Conservation (phyloP, 2,113 vertebrate species). For the Syngnathus scovelli region DNA sequence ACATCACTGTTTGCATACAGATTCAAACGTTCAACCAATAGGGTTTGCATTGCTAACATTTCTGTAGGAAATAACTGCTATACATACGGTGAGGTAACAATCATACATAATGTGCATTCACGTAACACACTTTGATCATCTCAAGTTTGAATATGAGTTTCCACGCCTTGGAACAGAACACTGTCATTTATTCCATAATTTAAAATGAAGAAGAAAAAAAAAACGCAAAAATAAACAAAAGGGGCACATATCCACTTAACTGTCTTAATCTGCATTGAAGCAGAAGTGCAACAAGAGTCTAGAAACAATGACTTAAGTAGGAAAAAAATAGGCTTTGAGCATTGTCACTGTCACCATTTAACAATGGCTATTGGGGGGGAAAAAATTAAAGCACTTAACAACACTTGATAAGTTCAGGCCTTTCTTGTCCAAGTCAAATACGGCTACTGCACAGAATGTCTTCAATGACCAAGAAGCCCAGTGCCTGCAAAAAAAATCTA, state of each 20-base stretch:
- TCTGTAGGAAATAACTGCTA: constrained; percentile 29
- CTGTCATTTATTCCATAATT: constrained; percentile 45
- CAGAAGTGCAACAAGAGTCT: constrained; percentile 34
- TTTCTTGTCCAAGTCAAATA: constrained; percentile 42
- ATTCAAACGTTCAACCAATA: constrained; percentile 41
- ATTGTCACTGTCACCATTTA: constrained; percentile 18
- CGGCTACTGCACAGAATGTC: constrained; percentile 31
- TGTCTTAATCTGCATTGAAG: constrained; percentile 34
- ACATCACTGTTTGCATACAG: constrained; percentile 48
- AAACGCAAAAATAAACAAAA: constrained; percentile 11
- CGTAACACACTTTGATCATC: constrained; percentile 53
- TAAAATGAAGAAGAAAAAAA: constrained; percentile 35
- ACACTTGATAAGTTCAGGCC: constrained; percentile 65
- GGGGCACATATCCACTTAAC: constrained; percentile 6
- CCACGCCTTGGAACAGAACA: constrained; percentile 37
- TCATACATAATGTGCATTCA: constrained; percentile 60
- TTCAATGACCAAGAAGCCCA: constrained; percentile 74
- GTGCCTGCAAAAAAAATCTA: constrained; percentile 59
- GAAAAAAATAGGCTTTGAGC: constrained; percentile 47
- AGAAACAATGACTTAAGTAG: constrained; percentile 57
- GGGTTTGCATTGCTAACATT: constrained; percentile 31
- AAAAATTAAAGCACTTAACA: constrained; percentile 61
- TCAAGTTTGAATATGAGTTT: constrained; percentile 50
- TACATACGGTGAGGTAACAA: constrained; percentile 36
- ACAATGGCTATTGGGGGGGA: constrained; percentile 40